Percentiles rank a stretch among this genome's conserved stretches.
phyloP scores from a whole-genome alignment of 2,888 invertebrate genomes.

The Electrophaes corylata region DNA sequence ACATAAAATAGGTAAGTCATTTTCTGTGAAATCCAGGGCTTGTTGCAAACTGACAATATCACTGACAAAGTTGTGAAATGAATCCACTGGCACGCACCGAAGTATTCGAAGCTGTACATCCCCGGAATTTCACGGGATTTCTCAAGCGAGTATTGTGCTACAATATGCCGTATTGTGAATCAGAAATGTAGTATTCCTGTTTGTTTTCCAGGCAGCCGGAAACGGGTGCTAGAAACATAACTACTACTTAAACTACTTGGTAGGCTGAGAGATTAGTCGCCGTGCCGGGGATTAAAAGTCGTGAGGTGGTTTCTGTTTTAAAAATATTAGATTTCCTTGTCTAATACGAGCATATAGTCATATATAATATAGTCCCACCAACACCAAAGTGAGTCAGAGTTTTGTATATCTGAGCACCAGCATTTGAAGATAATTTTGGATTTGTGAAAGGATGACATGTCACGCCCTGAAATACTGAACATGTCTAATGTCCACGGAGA shows the following conservation, averaged over 20 bases:
- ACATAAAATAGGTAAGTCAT: slow-evolving; percentile 23
- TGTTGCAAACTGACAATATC: slow-evolving; percentile 34
- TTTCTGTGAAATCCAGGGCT: slow-evolving; percentile 26
- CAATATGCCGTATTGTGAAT: slow-evolving; percentile 8
- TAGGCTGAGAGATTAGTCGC: no score
- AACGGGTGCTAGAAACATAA: no score
- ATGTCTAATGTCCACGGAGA: slow-evolving; percentile 8
- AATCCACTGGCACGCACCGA: slow-evolving; percentile 28
- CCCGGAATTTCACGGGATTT: slow-evolving; percentile 15
- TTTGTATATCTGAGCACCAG: background rate
- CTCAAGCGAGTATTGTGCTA: background rate
- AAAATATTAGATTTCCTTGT: no score
- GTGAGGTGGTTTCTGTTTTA: no score
- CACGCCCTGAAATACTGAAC: slow-evolving; percentile 4
- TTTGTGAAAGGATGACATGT: slow-evolving; percentile 15
- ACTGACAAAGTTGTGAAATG: slow-evolving; percentile 35
- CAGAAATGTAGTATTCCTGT: background rate
- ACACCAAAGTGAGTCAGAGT: background rate
- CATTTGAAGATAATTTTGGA: slow-evolving; percentile 10
- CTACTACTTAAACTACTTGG: no score
- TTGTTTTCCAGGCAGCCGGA: background rate
- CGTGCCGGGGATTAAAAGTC: no score
- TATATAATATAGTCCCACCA: background rate
- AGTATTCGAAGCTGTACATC: slow-evolving; percentile 27
- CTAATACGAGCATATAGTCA: no score